Evolutionary conservation across 2,113 vertebrate species (phyloP).

Genomic region (Catharus bicknelli): DNA sequence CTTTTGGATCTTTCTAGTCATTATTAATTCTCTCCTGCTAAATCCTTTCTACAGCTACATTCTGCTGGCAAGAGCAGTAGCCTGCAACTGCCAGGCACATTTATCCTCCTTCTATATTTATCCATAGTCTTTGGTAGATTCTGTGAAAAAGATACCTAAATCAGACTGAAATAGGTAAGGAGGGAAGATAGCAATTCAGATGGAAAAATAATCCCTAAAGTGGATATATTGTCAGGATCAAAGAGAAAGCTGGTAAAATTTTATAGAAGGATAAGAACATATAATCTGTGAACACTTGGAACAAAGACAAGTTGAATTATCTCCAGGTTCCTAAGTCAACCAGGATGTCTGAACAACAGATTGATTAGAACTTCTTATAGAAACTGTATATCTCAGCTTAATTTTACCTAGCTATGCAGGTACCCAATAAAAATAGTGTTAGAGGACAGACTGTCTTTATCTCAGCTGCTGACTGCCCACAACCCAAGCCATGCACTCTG

Average conservation of each 20-base stretch:
- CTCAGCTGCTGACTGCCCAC: not conserved
- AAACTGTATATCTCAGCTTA: conserved; percentile 15
- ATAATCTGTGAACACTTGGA: not conserved
- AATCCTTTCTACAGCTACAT: conserved; percentile 23
- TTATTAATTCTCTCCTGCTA: conserved; percentile 25
- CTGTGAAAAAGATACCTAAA: not conserved
- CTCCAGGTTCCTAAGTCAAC: not conserved
- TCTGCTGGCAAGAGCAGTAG: not conserved
- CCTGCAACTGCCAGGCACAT: conserved; percentile 24
- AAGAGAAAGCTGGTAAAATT: not conserved
- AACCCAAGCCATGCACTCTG: not conserved
- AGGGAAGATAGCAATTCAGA: not conserved
- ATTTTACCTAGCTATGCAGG: conserved; percentile 24
- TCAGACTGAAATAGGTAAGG: not conserved
- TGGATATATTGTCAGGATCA: not conserved
- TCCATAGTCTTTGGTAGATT: not conserved
- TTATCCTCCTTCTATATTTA: conserved; percentile 42
- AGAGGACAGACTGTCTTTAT: not conserved
- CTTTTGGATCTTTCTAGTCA: not conserved
- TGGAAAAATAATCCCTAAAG: not conserved
- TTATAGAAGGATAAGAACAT: not conserved
- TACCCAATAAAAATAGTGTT: not conserved
- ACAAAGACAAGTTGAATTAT: not conserved
- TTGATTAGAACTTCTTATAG: conserved; percentile 17
- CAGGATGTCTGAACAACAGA: not conserved